Evolutionary conservation across 92 coral and sea anemone genomes (phyloP), one percentile per base, ranked within the genome.

Genomic region (Epizoanthus fatuus): DNA sequence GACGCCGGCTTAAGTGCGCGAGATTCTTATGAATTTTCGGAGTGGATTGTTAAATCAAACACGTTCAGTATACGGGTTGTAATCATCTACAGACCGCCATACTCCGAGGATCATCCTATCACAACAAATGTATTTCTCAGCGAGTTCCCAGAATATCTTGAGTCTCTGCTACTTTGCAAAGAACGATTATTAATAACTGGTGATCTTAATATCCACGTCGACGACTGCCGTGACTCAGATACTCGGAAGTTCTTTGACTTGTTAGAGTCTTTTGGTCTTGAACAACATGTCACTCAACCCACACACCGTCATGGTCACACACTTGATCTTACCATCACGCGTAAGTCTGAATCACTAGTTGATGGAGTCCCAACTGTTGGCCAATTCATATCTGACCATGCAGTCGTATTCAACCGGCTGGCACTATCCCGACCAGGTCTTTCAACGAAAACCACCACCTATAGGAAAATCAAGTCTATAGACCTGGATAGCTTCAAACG

Each of bases 351-450:
- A 22, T 22, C 25, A 22, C 25, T 22, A 22, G 25, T 22, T 22
- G 25, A 22, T 22, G 25, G 25, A 22, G 25, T 22, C 25, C 25
- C 25, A 22, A 22, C 66, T 60, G 19, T 25, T n/a, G 32, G 7
- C 20, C 66, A 25, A 42, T 88, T 59, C 57, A 75, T 88, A 55
- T 82, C 88, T 44, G 92, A 88, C 58, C 80, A 83, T 57, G 88
- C 88, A 74, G 88, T 84, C 15, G 76, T 88, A 1, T 60, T 74
- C 12, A 49, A 66, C 39, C 22, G 91, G 47, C 47, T 25, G 14
- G 32, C 66, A n/a, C 32, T n/a, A 60, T 60, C 32, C 32, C 66
- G 6, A 60, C 20, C 32, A n/a, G 66, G 7, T n/a, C 32, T 60
- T 7, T 60, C 32, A 60, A 3, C 9, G 32, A 60, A 60, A n/a